Evolutionary conservation across 1,140 invertebrate species (phyloP).

Genomic region (Protaetia brevitarsis): DNA sequence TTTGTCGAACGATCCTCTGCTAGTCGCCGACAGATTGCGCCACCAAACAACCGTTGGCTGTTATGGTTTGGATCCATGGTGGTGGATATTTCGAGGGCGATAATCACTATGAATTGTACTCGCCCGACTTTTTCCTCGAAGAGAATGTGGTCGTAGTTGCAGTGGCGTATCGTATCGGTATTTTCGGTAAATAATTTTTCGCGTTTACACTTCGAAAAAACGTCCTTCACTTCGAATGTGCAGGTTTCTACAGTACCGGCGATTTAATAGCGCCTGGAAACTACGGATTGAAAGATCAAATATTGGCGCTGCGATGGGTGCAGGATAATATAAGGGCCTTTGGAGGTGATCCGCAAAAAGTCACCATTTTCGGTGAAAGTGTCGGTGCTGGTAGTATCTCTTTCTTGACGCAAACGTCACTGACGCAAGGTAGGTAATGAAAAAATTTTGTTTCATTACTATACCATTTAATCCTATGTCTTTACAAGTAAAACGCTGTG

Average conservation of each 20-base stretch:
- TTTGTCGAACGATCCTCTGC: no score
- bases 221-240: no score
- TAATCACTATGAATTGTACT: neutral
- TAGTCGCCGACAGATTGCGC: no score
- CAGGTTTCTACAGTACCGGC: neutral
- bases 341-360: neutral
- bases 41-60: no score
- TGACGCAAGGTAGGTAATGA: no score
- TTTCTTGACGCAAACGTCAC: no score
- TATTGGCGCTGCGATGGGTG: no score
- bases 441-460: no score
- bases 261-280: neutral
- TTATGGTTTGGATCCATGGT: slow-evolving; percentile 3
- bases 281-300: no score
- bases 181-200: neutral
- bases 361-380: neutral
- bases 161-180: neutral
- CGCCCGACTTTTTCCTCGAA: neutral
- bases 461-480: no score
- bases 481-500: no score
- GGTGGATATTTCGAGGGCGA: neutral
- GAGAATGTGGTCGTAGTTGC: neutral
- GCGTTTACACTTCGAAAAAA: neutral
- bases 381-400: neutral
- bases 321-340: neutral